Evolutionary conservation across 2,797 vertebrate genomes (phyloP).

Genomic region (Crenichthys baileyi): DNA sequence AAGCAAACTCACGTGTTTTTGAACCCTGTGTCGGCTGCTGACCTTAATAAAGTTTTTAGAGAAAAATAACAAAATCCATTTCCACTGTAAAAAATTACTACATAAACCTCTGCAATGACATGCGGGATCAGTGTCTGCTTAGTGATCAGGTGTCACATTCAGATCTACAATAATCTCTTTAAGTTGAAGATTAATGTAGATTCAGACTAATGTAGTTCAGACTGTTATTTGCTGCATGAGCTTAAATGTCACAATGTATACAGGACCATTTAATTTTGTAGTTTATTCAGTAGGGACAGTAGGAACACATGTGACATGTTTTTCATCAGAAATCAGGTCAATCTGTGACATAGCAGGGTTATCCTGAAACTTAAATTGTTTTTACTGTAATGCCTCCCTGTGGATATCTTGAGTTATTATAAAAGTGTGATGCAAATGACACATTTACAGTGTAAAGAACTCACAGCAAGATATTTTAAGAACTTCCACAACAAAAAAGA

Average conservation of each 20-base stretch:
- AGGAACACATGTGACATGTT: slow-evolving; percentile 41
- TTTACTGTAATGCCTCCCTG: slow-evolving; percentile 34
- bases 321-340: slow-evolving; percentile 74
- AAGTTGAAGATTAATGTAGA: background rate
- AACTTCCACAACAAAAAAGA: background rate
- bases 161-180: background rate
- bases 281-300: background rate
- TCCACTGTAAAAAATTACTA: background rate
- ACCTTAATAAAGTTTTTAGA: background rate
- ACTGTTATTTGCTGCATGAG: background rate
- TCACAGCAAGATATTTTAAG: background rate
- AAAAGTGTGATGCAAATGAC: background rate
- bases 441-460: background rate
- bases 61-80: background rate
- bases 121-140: background rate
- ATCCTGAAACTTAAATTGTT: slow-evolving; percentile 45
- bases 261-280: no score
- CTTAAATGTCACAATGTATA: no score
- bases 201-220: background rate
- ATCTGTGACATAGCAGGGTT: slow-evolving; percentile 52
- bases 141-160: background rate
- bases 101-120: background rate
- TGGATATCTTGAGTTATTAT: slow-evolving; percentile 39
- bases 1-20: no score
- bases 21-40: no score